Base-by-base conservation (phyloP, 2,888 invertebrate genomes). In the Tanaodytes sp. region DNA sequence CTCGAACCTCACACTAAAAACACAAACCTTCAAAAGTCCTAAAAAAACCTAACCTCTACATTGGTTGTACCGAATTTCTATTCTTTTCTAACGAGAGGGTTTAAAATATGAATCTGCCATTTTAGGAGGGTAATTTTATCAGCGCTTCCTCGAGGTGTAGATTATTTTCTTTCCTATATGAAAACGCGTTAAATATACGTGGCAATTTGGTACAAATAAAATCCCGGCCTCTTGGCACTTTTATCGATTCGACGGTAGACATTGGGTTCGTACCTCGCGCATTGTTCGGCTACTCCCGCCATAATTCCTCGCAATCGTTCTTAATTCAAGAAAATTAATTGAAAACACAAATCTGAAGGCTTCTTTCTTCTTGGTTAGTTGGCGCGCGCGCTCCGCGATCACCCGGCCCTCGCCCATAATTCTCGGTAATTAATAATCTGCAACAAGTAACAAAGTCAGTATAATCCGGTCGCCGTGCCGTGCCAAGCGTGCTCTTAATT, bases 391-490 rank as follows among this genome's bases (percentile, higher is more conserved):
- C 70, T 65, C 67, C 67, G 72, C 49, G 71, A 61, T 72, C 65
- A 70, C 68, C 59, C 67, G 68, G 59, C 55, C 72, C 61, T 49
- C 62, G 46, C 64, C 71, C 75, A 70, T 82, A 83, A 81, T 82
- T 81, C 81, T 77, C 75, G 77, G 82, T 83, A 84, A 84, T 84
- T 83, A 84, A 84, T 84, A 84, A 84, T 84, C 83, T 79, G 80
- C 81, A 83, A 83, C 82, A 82, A 84, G 83, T 83, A 84, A 82
- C 82, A 82, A 82, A 83, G 82, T 75, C 79, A 73, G 80, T 68
- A 64, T 83, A 84, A 84, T 84, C 83, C 82, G 79, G 77, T 74
- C 76, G 77, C 75, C 75, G 73, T 77, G 77, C 77, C 78, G 76
- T 75, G 75, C 75, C 76, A 74, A 76, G 75, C 79, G 73, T 77